Conservation (phyloP, 2,113 vertebrate genomes). For the Cheirogaleus medius region DNA sequence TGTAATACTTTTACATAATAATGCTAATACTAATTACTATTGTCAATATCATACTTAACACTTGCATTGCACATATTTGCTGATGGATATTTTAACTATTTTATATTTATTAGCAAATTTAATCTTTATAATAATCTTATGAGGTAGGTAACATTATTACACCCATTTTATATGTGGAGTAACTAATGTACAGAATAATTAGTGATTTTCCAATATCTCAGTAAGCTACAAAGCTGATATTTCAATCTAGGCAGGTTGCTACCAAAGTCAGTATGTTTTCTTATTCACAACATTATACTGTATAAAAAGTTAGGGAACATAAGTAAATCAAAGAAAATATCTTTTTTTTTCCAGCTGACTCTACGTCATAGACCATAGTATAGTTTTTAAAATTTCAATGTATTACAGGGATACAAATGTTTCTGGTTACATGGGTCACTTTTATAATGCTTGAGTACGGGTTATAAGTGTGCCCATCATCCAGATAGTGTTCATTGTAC, state of each 20-base stretch:
- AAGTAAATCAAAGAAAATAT: not conserved
- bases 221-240: not conserved
- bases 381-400: no score
- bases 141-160: not conserved
- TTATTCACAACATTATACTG: not conserved
- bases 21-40: not conserved
- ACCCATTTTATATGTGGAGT: not conserved
- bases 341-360: not conserved
- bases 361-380: no score
- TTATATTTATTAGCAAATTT: not conserved
- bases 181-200: not conserved
- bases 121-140: not conserved
- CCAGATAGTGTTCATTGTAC: no score
- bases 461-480: no score
- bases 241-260: not conserved
- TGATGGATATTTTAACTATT: not conserved
- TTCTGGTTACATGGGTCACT: no score
- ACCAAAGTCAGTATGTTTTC: not conserved
- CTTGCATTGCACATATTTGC: not conserved
- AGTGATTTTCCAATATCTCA: not conserved
- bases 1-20: not conserved
- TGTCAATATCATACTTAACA: not conserved
- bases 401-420: no score
- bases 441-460: no score
- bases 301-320: not conserved